phyloP scores from a whole-genome alignment of 2,113 vertebrate genomes.

The Lagopus muta region DNA sequence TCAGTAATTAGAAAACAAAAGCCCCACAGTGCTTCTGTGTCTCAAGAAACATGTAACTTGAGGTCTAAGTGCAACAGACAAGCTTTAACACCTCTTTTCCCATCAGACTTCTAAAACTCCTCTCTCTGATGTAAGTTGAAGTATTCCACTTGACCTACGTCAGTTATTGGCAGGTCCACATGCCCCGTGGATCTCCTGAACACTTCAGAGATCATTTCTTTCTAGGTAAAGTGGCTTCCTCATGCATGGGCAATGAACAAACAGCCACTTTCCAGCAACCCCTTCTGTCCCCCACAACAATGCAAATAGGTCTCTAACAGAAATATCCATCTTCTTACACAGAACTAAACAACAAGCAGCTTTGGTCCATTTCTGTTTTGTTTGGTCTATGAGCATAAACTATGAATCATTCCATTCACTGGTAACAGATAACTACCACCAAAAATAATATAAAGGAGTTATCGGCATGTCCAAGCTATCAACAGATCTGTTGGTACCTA shows the following conservation, averaged over 20 bases:
- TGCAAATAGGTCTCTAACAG: fast-evolving
- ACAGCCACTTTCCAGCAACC: background rate
- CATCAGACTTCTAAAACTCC: background rate
- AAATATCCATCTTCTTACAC: background rate
- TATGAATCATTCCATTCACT: background rate
- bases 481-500: background rate
- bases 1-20: background rate
- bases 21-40: background rate
- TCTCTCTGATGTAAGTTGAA: background rate
- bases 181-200: background rate
- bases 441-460: background rate
- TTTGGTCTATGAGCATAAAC: background rate
- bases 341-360: background rate
- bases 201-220: background rate
- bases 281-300: fast-evolving
- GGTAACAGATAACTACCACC: background rate
- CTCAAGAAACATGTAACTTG: background rate
- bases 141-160: background rate
- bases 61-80: background rate
- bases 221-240: background rate
- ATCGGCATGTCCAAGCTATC: background rate
- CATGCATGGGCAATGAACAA: background rate
- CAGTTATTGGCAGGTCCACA: background rate
- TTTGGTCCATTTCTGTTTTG: background rate
- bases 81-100: background rate